Evolutionary conservation across 2,797 vertebrate genomes (phyloP).

Genomic region (Lepus oiostolus): DNA sequence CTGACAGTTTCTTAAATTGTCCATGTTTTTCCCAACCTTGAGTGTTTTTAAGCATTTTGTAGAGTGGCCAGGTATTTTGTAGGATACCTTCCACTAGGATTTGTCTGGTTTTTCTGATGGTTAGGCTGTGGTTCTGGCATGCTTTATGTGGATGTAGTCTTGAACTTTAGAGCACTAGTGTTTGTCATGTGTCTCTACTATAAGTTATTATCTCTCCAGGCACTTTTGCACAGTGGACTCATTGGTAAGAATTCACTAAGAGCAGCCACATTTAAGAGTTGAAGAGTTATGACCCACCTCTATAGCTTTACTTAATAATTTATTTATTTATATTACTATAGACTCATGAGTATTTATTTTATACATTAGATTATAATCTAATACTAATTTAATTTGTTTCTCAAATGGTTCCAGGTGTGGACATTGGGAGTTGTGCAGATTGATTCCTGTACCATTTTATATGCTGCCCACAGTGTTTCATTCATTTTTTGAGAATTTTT

Average conservation of each 20-base stretch:
- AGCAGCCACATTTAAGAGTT: rapidly evolving
- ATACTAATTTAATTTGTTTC: not conserved
- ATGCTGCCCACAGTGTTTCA: not conserved
- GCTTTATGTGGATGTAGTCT: not conserved
- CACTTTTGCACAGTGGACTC: too few relatives aligned
- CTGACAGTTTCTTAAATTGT: not conserved
- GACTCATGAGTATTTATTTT: not conserved
- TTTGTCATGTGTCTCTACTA: not conserved
- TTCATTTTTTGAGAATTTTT: not conserved
- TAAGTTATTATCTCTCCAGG: not conserved
- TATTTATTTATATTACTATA: not conserved
- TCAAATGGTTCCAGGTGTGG: not conserved
- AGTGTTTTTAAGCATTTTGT: not conserved
- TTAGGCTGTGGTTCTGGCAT: not conserved
- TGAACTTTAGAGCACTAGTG: not conserved
- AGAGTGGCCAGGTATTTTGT: not conserved
- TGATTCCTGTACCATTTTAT: not conserved
- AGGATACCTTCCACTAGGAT: not conserved
- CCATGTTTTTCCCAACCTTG: not conserved
- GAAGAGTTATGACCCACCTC: not conserved
- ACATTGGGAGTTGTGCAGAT: not conserved
- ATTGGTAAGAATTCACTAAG: not conserved
- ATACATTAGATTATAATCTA: not conserved
- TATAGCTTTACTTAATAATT: not conserved
- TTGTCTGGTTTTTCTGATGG: not conserved